These are phyloP conservation scores for Tolypeutes matacus DNA, from an alignment of 2,797 vertebrate genomes.

Conservation along the genomic window DNA sequence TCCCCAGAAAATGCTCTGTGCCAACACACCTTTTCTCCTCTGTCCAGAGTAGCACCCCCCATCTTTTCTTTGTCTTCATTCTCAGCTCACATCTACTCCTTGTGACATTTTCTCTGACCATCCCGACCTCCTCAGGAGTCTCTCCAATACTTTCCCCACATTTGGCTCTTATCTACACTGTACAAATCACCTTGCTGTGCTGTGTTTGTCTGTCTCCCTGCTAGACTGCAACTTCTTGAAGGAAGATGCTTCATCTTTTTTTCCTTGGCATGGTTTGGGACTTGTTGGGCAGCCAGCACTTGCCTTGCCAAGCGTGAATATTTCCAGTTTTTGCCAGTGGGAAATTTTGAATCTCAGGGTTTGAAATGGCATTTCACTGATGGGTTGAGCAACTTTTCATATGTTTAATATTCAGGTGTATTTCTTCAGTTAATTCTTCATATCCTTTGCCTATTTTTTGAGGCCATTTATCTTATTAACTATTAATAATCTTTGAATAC, in stretches of 20 bases:
- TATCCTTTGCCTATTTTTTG: not conserved
- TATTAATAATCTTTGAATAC: not conserved
- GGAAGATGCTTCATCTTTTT: not conserved
- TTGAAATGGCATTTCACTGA: slow-evolving; percentile 22
- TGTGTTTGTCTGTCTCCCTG: not conserved
- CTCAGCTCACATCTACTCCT: not conserved
- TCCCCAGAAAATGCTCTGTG: not conserved
- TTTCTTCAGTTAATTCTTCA: not conserved
- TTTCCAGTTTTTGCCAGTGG: not conserved
- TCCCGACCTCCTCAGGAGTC: not conserved
- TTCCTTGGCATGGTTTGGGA: not conserved
- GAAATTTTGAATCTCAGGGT: not conserved
- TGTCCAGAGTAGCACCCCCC: not conserved
- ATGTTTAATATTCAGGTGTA: not conserved
- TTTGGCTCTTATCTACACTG: too few relatives aligned
- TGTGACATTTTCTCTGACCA: not conserved
- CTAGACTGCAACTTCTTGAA: not conserved
- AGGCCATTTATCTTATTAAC: not conserved
- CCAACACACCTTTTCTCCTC: not conserved
- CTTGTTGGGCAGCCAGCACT: not conserved
- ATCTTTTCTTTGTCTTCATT: not conserved
- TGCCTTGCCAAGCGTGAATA: not conserved
- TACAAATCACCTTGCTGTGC: not conserved
- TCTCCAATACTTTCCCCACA: not conserved
- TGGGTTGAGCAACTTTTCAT: not conserved